Percentiles rank a stretch among this genome's conserved stretches.
Evolutionary conservation across 2,113 vertebrate species (phyloP).

Genomic region (Smithornis capensis): DNA sequence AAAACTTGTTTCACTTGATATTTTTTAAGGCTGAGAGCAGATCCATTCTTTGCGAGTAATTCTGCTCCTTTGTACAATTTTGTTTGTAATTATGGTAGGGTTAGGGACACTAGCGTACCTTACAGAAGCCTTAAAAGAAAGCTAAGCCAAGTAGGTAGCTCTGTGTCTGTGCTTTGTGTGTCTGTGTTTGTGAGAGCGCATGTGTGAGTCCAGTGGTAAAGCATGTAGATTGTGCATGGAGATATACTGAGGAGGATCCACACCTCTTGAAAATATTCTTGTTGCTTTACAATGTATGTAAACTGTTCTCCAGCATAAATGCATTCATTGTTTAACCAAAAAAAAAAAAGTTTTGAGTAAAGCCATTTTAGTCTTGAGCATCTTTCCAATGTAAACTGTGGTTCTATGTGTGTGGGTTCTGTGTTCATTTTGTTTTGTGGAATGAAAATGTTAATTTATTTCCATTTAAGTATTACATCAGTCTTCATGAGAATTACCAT

Average conservation of each 20-base stretch:
- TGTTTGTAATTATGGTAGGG: conserved; percentile 29
- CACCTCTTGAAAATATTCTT: conserved; percentile 68
- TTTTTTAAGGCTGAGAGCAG: conserved; percentile 59
- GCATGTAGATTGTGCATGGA: conserved; percentile 68
- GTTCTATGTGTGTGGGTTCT: neutral
- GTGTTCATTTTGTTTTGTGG: neutral
- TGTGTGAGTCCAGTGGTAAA: conserved; percentile 41
- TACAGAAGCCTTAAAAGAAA: conserved; percentile 74
- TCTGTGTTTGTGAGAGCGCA: conserved; percentile 18
- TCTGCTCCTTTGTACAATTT: conserved; percentile 46
- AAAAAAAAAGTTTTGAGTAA: conserved; percentile 72
- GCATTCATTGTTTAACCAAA: conserved; percentile 76
- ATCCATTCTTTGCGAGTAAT: conserved; percentile 24
- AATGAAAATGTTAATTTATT: neutral
- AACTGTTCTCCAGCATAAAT: conserved; percentile 74
- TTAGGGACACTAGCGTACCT: conserved; percentile 66
- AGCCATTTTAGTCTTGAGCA: conserved; percentile 47
- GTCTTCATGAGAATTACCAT: neutral
- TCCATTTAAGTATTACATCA: neutral
- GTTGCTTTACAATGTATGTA: conserved; percentile 76
- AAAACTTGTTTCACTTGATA: conserved; percentile 31
- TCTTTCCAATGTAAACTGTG: neutral
- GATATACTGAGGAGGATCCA: conserved; percentile 40
- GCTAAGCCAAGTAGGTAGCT: conserved; percentile 44
- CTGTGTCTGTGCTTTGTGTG: conserved; percentile 23